Percentiles rank a stretch among this genome's conserved stretches.
Conservation (phyloP, 2,888 invertebrate species). For the Micoletzkya japonica region DNA sequence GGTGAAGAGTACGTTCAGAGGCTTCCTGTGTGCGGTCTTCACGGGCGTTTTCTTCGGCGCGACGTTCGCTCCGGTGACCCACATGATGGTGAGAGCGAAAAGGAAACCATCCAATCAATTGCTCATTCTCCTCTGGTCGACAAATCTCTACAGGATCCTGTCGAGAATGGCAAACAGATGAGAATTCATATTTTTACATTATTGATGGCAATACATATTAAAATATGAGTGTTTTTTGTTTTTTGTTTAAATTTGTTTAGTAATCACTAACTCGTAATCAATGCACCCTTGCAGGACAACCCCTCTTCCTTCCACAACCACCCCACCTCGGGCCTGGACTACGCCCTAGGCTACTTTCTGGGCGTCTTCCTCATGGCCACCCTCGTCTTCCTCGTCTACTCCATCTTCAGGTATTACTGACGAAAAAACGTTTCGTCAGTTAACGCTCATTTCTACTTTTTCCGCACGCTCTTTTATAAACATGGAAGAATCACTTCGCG, state of each 20-base stretch:
- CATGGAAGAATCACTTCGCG: no score
- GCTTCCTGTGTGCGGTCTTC: slow-evolving; percentile 63
- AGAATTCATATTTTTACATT: background rate
- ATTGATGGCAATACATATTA: background rate
- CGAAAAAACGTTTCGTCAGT: background rate
- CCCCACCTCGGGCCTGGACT: slow-evolving; percentile 55
- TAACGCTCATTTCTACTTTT: no score
- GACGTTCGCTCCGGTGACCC: slow-evolving; percentile 67
- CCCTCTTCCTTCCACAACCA: slow-evolving; percentile 35
- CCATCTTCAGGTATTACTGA: slow-evolving; percentile 46
- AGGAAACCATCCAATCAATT: slow-evolving; percentile 53
- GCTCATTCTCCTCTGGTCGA: slow-evolving; percentile 3
- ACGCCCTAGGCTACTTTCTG: slow-evolving; percentile 67
- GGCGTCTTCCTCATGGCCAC: slow-evolving; percentile 66
- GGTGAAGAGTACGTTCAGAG: slow-evolving; percentile 57
- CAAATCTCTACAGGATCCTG: background rate
- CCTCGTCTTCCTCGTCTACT: slow-evolving; percentile 65
- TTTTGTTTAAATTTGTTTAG: background rate
- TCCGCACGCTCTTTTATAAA: no score
- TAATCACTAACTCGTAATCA: background rate
- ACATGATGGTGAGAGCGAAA: slow-evolving; percentile 64
- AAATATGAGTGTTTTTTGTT: no score
- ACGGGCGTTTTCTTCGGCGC: slow-evolving; percentile 67
- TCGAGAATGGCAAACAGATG: background rate
- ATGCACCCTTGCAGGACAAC: slow-evolving; percentile 16